Base-by-base conservation (phyloP, 1,140 invertebrate genomes). In the Druon quercuslanigerum region DNA sequence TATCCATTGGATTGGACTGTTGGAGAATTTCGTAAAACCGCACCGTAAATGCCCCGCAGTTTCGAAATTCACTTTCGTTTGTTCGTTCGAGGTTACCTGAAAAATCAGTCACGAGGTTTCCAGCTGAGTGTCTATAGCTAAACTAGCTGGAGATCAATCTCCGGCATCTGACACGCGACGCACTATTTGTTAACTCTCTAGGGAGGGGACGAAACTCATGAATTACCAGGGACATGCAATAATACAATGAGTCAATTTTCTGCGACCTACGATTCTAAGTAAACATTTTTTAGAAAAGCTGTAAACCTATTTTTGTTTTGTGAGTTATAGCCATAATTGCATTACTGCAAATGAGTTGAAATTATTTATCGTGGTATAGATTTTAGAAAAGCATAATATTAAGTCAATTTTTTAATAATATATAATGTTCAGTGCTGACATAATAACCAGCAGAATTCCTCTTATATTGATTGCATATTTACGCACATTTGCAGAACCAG, bases 11-110 rank as follows among this genome's bases (percentile, higher is more conserved):
- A 33, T 33, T 33, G 25, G 40, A 46, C 40, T 46, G 71, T 74
- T 75, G 72, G 85, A 84, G 83, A 87, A 85, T 85, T 87, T 87
- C 79, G 85, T 78, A 74, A 88, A 88, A 87, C 83, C 85, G 75
- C 84, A 86, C 75, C 77, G 79, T 83, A 78, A 87, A 79, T 78
- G 66, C 50, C 25, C 52, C 51, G 66, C 25, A 56, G 52, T 40
- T 51, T 76, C 56, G 40, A 77, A 77, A 73, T 40, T 71, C 74
- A 70, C 60, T 70, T 73, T 73, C 51, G 54, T 70, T 56, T 70
- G 14, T 46, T 52, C 46, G 51, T 50, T 74, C 73, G 73, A 74
- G 60, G 60, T 66, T 66, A 66, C 33, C 14, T 66, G 60, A 66
- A 66, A 66, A 66, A 66, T 66, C 25, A 46, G 40, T 46, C 40